Base-by-base conservation (phyloP, 1,140 invertebrate species). In the Pogonus chalceus region DNA sequence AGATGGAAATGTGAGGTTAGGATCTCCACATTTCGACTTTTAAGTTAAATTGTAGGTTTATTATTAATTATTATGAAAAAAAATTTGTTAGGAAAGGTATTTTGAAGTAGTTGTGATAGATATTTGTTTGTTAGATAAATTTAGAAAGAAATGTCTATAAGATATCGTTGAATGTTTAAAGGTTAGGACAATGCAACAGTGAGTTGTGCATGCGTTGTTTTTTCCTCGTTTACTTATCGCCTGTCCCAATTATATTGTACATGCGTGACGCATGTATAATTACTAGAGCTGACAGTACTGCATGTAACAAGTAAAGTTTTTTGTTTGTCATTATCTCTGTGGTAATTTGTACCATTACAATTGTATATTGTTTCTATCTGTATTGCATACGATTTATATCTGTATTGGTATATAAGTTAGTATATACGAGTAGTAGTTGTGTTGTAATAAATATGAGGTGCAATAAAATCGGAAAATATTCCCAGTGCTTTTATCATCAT, bases 191-290 rank as follows among this genome's bases (percentile, higher is more conserved):
- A 4, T 31, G 26, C 14, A 7, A 7, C 14, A 31, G 26, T 31
- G 4, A n/a, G n/a, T n/a, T n/a, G n/a, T n/a, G 37, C 37, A 43
- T 12, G 37, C 37, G 37, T 14, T 31, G 37, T 18, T 12, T 18
- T 43, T 43, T 43, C 18, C 37, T 43, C 18, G 37, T 43, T 43
- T 43, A 12, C 37, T 43, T 43, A 43, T 43, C 37, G 18, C 18
- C 37, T 4, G 4, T 12, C 37, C 9, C 18, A 43, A 43, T 43
- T 43, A 43, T 16, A 43, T 43, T 18, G 37, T 43, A 14, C 26
- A 31, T 10, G 37, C 18, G 18, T 43, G 18, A 18, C 37, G 18
- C 18, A 43, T 9, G 37, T 43, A 43, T 43, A 43, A 43, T 43
- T 43, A 43, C 37, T 16, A 43, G 37, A 4, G 37, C 18, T 43